Conservation (phyloP, 2,888 invertebrate genomes). For the Pachydiplax longipennis region DNA sequence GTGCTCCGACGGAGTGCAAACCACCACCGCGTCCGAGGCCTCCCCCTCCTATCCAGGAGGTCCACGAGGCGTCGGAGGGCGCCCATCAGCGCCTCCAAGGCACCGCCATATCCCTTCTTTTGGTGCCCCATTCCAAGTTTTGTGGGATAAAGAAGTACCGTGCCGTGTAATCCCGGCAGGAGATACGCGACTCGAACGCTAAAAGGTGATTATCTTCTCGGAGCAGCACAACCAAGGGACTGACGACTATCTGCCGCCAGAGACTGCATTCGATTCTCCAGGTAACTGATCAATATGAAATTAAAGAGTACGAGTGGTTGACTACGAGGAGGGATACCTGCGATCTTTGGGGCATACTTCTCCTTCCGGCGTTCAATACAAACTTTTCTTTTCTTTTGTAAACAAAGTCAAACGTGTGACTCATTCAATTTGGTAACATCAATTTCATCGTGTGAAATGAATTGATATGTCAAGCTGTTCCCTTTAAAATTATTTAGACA, state of each 20-base stretch:
- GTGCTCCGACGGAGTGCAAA: slow-evolving; percentile 11
- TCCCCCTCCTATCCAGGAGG: background rate
- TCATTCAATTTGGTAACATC: background rate
- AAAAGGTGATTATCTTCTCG: too few relatives aligned
- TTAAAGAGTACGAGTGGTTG: background rate
- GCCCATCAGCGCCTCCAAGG: background rate
- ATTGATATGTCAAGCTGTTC: too few relatives aligned
- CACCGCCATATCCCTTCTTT: background rate
- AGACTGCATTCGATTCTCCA: background rate
- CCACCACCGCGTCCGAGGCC: background rate
- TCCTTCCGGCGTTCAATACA: background rate
- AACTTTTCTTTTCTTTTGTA: background rate
- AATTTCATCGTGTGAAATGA: too few relatives aligned
- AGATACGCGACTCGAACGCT: too few relatives aligned
- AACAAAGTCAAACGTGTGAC: background rate
- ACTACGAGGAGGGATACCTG: too few relatives aligned
- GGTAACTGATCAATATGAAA: too few relatives aligned
- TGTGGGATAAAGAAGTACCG: background rate
- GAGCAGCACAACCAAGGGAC: too few relatives aligned
- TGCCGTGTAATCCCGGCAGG: too few relatives aligned
- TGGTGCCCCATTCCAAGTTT: background rate
- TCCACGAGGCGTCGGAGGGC: slow-evolving; percentile 9
- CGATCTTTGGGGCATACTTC: too few relatives aligned
- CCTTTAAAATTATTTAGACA: too few relatives aligned
- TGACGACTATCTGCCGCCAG: background rate